Evolutionary conservation across 2,113 vertebrate species (phyloP).

Genomic region (Hyperoodon ampullatus): DNA sequence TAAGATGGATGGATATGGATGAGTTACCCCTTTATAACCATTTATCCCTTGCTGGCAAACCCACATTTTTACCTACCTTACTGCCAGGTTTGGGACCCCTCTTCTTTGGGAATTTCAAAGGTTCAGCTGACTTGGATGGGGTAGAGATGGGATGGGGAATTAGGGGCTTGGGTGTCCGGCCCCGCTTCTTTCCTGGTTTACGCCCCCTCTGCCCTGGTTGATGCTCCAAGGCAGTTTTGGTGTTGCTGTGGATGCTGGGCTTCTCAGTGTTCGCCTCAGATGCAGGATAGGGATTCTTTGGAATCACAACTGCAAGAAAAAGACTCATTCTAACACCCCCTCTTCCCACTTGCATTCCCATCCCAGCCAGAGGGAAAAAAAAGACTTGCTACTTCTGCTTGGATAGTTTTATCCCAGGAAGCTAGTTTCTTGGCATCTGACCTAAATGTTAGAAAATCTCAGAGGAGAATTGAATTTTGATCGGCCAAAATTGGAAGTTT

Average conservation of each 20-base stretch:
- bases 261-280: constrained; percentile 92
- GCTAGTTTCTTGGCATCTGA: constrained; percentile 55
- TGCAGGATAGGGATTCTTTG: constrained; percentile 91
- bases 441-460: constrained; percentile 48
- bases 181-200: constrained; percentile 95
- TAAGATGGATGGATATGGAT: not conserved
- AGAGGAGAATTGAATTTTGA: constrained; percentile 42
- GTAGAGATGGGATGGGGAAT: constrained; percentile 86
- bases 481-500: constrained; percentile 43
- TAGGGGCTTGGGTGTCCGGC: constrained; percentile 90
- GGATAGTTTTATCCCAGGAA: constrained; percentile 1
- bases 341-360: constrained; percentile 40
- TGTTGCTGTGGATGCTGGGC: constrained; percentile 88
- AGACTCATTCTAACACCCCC: constrained; percentile 74
- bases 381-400: not conserved
- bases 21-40: not conserved
- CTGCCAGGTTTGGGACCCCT: constrained; percentile 98
- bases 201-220: constrained; percentile 92
- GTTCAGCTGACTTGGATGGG: constrained; percentile 90
- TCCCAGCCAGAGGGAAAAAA: constrained; percentile 49
- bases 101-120: constrained; percentile 97
- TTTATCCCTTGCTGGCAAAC: constrained; percentile 18
- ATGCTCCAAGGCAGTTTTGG: constrained; percentile 87
- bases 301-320: constrained; percentile 92
- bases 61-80: constrained; percentile 89